Conservation (phyloP, 2,888 invertebrate species). For the Plebejus melissa region DNA sequence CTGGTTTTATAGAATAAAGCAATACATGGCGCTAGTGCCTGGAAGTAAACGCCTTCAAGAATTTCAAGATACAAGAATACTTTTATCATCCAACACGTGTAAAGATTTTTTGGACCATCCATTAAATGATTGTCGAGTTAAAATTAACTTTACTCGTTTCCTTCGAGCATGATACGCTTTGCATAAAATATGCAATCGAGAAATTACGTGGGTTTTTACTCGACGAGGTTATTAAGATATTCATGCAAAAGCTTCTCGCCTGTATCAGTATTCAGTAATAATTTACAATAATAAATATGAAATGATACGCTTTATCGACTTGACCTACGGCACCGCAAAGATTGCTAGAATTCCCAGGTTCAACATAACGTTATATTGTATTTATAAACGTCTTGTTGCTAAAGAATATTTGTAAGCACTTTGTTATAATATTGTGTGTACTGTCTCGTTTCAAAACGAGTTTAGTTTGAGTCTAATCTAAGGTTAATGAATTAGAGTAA, state of each 20-base stretch:
- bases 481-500: too few relatives aligned
- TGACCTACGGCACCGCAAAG: not conserved
- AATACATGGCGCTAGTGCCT: too few relatives aligned
- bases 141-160: not conserved
- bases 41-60: too few relatives aligned
- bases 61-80: too few relatives aligned
- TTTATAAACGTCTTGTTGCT: too few relatives aligned
- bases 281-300: conserved; percentile 15
- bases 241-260: not conserved
- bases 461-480: too few relatives aligned
- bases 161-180: not conserved
- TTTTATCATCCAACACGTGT: not conserved
- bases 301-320: conserved; percentile 1
- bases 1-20: too few relatives aligned
- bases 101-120: not conserved
- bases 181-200: not conserved
- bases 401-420: too few relatives aligned
- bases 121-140: conserved; percentile 9
- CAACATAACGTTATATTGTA: not conserved
- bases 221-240: not conserved
- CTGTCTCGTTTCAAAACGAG: too few relatives aligned
- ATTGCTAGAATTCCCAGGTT: conserved; percentile 1
- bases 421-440: too few relatives aligned
- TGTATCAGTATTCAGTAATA: conserved; percentile 3
- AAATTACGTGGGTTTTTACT: conserved; percentile 6